Conservation (phyloP, 2,797 vertebrate genomes). For the Urosaurus nigricauda region DNA sequence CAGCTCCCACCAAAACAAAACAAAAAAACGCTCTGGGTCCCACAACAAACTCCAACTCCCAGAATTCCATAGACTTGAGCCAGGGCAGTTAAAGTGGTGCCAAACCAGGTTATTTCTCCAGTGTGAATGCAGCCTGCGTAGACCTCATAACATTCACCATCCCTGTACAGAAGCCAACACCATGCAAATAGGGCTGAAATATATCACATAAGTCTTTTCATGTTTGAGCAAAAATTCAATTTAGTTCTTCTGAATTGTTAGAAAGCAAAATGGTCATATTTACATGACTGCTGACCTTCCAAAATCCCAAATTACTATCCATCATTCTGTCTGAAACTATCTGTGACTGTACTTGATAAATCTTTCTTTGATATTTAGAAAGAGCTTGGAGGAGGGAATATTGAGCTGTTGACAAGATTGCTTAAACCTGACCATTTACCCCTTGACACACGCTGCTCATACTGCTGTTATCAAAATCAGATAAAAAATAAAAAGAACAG, state of each 20-base stretch:
- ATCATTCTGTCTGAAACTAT: neutral
- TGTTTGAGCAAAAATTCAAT: constrained; percentile 24
- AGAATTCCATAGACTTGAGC: too few species aligned
- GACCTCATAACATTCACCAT: neutral
- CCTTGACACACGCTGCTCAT: neutral
- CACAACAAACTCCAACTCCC: too few species aligned
- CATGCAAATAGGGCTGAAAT: constrained; percentile 24
- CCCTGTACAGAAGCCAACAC: neutral
- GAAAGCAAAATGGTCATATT: constrained; percentile 20
- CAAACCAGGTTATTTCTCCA: too few species aligned
- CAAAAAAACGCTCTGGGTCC: too few species aligned
- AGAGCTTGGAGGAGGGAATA: neutral
- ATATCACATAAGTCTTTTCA: constrained; percentile 15
- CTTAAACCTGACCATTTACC: neutral
- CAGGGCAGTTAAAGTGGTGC: too few species aligned
- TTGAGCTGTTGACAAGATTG: neutral
- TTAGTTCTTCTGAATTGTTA: neutral
- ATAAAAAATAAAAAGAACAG: neutral
- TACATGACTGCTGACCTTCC: constrained; percentile 38
- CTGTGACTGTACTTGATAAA: neutral
- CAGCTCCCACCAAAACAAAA: too few species aligned
- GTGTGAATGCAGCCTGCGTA: too few species aligned
- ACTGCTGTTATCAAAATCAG: constrained; percentile 5
- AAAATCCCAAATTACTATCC: neutral
- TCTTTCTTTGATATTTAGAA: neutral